phyloP scores from a whole-genome alignment of 2,113 vertebrate genomes.

The Anolis carolinensis region DNA sequence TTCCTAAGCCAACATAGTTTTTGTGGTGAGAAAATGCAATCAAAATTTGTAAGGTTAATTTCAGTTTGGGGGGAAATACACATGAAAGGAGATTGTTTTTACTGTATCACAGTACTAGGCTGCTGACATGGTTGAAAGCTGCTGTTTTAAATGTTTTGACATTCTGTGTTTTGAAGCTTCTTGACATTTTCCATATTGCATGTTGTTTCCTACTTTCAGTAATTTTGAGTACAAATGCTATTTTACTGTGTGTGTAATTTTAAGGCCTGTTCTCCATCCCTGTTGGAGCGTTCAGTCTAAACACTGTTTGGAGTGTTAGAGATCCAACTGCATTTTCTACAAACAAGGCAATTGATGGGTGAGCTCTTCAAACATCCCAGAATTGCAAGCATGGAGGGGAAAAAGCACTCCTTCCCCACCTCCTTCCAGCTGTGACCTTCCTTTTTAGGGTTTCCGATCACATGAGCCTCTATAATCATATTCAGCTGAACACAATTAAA shows the following conservation, averaged over 20 bases:
- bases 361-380: background rate
- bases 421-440: background rate
- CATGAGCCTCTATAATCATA: background rate
- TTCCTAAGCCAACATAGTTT: too few relatives aligned
- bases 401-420: background rate
- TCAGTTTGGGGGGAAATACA: too few relatives aligned
- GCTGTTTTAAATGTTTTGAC: background rate
- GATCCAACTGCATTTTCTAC: background rate
- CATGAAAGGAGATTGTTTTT: too few relatives aligned
- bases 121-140: background rate
- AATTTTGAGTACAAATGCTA: background rate
- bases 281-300: background rate
- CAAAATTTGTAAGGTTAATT: too few relatives aligned
- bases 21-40: too few relatives aligned
- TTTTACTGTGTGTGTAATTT: background rate
- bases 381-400: background rate
- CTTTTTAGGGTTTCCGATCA: background rate
- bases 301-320: background rate
- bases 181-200: background rate
- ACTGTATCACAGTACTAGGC: too few relatives aligned
- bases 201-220: background rate
- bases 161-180: background rate
- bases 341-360: background rate
- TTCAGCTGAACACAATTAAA: background rate
- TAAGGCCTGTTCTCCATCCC: background rate